A percentile compares a stretch with the other conserved stretches of the same genome.
These are phyloP conservation scores for Copidosoma aretas DNA, from an alignment of 2,888 invertebrate species.

Conservation along the genomic window DNA sequence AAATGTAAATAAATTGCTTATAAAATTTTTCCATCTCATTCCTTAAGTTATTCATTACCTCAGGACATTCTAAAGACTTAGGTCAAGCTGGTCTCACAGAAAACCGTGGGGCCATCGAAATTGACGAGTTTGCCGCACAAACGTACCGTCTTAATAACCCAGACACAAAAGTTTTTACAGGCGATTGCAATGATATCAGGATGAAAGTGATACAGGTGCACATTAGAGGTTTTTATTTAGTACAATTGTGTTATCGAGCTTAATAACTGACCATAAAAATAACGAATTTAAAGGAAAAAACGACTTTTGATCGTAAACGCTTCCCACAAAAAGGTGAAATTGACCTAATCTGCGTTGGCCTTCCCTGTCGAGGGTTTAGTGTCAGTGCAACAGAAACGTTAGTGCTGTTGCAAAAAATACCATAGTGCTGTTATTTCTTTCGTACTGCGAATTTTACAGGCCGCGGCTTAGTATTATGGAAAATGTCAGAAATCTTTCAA, in stretches of 20 bases:
- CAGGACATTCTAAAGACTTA: constrained; percentile 76
- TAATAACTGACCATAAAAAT: background rate
- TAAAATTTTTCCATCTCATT: background rate
- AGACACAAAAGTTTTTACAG: constrained; percentile 76
- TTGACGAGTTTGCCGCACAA: constrained; percentile 77
- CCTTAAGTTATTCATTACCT: constrained; percentile 1
- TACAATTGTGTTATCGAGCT: too few relatives aligned
- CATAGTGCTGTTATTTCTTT: constrained; percentile 79
- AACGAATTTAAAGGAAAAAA: constrained; percentile 62
- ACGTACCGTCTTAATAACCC: constrained; percentile 81
- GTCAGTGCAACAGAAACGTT: constrained; percentile 91
- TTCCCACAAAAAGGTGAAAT: constrained; percentile 82
- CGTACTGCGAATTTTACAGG: constrained; percentile 85
- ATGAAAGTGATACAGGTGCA: constrained; percentile 71
- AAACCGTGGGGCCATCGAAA: constrained; percentile 83
- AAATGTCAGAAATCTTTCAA: constrained; percentile 85
- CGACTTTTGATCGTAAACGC: constrained; percentile 65
- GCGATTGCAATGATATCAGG: constrained; percentile 80
- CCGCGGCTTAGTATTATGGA: constrained; percentile 84
- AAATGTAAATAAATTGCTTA: constrained; percentile 5
- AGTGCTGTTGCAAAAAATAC: constrained; percentile 88
- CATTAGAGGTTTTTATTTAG: constrained; percentile 30
- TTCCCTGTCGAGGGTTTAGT: constrained; percentile 90
- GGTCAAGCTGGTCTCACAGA: constrained; percentile 74
- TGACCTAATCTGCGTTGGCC: constrained; percentile 84